phyloP scores from a whole-genome alignment of 1,140 invertebrate genomes.

The Apis cerana region DNA sequence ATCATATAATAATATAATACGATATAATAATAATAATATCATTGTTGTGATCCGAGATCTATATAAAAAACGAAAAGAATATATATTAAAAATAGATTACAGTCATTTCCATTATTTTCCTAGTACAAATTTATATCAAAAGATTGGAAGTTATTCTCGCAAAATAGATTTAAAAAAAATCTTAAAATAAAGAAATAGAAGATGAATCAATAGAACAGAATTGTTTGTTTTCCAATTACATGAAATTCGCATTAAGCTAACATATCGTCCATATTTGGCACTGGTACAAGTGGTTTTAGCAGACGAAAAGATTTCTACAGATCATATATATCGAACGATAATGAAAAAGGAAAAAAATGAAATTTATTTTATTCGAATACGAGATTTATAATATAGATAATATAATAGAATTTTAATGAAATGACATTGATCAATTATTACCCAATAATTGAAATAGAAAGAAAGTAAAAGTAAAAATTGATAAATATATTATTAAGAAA shows the following conservation, averaged over 20 bases:
- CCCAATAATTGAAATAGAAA: background rate
- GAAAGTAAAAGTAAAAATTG: background rate
- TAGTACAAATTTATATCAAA: background rate
- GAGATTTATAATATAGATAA: too few species aligned
- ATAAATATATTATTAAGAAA: background rate
- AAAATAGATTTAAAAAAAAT: too few species aligned
- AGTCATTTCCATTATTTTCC: background rate
- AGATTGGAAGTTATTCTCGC: background rate
- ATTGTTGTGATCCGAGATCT: background rate
- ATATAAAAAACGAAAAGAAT: background rate
- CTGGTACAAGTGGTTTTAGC: background rate
- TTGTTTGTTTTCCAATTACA: slow-evolving; percentile 13
- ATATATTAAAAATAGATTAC: background rate
- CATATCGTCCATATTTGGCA: background rate
- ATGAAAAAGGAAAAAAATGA: background rate
- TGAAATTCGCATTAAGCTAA: slow-evolving; percentile 51
- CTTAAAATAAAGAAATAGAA: too few species aligned
- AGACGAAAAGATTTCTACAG: background rate
- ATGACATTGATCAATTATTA: too few species aligned
- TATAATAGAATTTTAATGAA: too few species aligned
- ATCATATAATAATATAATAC: too few species aligned
- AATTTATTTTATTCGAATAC: background rate
- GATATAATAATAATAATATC: background rate
- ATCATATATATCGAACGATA: background rate
- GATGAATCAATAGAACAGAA: background rate